Conservation (phyloP, 2,888 invertebrate genomes). For the Liopterus haemorrhoidalis region DNA sequence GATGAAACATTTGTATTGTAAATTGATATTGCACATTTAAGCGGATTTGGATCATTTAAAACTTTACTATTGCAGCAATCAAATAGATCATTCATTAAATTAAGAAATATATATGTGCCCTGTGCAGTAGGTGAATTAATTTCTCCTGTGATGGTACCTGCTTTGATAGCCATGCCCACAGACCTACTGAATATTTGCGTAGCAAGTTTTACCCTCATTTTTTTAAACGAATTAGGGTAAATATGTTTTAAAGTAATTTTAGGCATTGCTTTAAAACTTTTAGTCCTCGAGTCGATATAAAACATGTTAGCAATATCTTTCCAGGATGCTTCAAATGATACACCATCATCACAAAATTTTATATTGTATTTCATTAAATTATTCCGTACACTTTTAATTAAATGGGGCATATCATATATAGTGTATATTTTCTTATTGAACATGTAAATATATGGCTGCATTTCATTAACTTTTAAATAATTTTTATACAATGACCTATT, state of each 20-base stretch:
- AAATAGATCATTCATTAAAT: slow-evolving; percentile 1
- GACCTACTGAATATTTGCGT: slow-evolving; percentile 1
- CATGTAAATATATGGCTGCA: not conserved
- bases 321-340: not conserved
- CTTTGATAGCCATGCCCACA: not conserved
- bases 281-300: not conserved
- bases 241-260: not conserved
- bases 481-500: not conserved
- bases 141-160: not conserved
- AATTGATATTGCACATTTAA: not conserved
- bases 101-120: not conserved
- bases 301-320: not conserved
- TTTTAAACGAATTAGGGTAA: not conserved
- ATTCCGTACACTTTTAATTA: not conserved
- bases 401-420: not conserved
- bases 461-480: not conserved
- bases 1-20: too few species aligned
- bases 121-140: not conserved
- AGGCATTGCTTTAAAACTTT: not conserved
- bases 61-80: not conserved
- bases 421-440: too few species aligned
- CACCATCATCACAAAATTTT: too few species aligned
- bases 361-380: slow-evolving; percentile 3
- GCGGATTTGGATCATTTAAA: not conserved
- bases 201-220: not conserved